Conservation (phyloP, 1,140 invertebrate genomes). For the Elymnias hypermnestra region DNA sequence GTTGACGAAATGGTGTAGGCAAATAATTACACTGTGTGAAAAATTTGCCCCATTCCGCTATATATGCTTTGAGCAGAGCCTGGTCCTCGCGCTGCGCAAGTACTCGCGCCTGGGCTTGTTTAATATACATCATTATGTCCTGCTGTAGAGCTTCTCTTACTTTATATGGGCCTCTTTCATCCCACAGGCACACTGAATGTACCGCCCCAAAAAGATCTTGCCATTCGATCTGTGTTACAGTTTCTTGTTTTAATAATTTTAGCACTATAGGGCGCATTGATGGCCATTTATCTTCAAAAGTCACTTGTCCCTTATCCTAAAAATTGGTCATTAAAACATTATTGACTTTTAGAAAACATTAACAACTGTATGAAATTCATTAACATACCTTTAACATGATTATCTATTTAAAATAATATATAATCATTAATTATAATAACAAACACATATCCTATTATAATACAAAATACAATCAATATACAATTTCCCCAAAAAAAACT, state of each 20-base stretch:
- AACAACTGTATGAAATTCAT: constrained; percentile 12
- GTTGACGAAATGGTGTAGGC: constrained; percentile 95
- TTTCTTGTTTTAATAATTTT: constrained; percentile 94
- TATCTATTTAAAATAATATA: constrained; percentile 29
- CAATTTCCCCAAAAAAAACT: no score
- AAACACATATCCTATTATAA: constrained; percentile 13
- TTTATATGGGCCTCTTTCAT: constrained; percentile 93
- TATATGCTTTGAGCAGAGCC: constrained; percentile 96
- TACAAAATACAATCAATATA: no score
- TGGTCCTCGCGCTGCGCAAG: constrained; percentile 95
- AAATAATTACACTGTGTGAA: constrained; percentile 98
- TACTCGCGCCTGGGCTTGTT: constrained; percentile 93
- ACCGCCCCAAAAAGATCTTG: constrained; percentile 97
- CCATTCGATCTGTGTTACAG: constrained; percentile 96
- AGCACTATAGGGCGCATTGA: constrained; percentile 94
- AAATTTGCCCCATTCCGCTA: constrained; percentile 97
- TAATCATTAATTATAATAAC: constrained; percentile 22
- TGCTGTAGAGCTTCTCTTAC: constrained; percentile 92
- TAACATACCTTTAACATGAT: constrained; percentile 57
- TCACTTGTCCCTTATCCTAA: constrained; percentile 81
- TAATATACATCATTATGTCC: constrained; percentile 96
- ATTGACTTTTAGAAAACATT: no score
- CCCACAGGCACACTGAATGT: constrained; percentile 96
- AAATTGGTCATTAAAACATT: no score
- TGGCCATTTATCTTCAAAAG: constrained; percentile 97